Percentiles rank a stretch among this genome's conserved stretches.
Evolutionary conservation across 2,797 vertebrate species (phyloP).

Genomic region (Lerista edwardsae): DNA sequence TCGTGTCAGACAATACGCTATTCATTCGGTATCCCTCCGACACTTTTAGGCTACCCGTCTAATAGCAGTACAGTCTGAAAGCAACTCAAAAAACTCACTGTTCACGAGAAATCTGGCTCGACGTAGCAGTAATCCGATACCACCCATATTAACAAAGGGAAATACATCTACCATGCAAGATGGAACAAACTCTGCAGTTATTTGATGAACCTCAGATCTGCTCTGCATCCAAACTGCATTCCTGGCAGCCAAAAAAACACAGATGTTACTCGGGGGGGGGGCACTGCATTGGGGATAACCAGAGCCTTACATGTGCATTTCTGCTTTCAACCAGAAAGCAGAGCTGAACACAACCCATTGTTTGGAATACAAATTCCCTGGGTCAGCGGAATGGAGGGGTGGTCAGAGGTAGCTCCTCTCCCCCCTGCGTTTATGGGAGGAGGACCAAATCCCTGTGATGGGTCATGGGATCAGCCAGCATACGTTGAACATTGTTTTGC

Average conservation of each 20-base stretch:
- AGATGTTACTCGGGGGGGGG: constrained; percentile 45
- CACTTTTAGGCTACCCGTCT: constrained; percentile 48
- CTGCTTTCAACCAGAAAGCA: constrained; percentile 13
- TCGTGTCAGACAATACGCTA: constrained; percentile 50
- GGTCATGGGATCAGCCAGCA: background rate
- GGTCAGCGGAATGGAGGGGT: background rate
- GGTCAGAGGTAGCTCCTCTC: background rate
- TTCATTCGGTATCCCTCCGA: constrained; percentile 36
- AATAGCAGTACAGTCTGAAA: constrained; percentile 17
- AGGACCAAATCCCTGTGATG: background rate
- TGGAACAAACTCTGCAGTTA: background rate
- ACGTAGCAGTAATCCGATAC: constrained; percentile 41
- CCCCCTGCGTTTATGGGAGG: background rate
- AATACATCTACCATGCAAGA: constrained; percentile 34
- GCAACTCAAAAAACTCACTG: constrained; percentile 20
- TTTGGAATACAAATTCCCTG: background rate
- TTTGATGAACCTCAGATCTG: constrained; percentile 50
- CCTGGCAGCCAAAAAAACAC: constrained; percentile 9
- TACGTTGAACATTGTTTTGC: background rate
- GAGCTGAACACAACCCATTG: background rate
- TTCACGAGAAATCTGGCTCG: constrained; percentile 32
- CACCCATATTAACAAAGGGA: constrained; percentile 46
- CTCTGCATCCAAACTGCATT: background rate
- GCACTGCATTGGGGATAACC: background rate
- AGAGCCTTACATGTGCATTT: background rate